Evolutionary conservation across 1,140 invertebrate genomes (phyloP).

Genomic region (Micrasema longulum): DNA sequence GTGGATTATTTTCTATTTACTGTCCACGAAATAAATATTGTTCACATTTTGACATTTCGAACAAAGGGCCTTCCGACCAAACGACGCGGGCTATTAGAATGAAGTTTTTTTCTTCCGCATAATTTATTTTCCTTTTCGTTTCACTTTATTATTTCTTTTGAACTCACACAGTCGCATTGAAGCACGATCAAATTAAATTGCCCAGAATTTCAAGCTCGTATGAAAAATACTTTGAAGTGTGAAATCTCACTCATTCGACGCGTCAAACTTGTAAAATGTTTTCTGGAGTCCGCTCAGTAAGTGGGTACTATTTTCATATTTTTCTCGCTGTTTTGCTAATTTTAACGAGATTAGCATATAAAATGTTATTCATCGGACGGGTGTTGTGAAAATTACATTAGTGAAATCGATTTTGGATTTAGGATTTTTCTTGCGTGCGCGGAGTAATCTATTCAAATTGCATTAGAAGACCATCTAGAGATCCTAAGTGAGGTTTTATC

Average conservation of each 20-base stretch:
- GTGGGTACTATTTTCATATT: too few relatives aligned
- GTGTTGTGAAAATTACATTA: not conserved
- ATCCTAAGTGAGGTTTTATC: conserved; percentile 19
- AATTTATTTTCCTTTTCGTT: conserved; percentile 10
- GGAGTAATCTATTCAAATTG: conserved; percentile 14
- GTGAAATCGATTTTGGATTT: not conserved
- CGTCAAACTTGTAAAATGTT: conserved; percentile 13
- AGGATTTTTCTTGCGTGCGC: too few relatives aligned
- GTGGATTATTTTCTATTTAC: too few relatives aligned
- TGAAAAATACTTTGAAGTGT: conserved; percentile 31
- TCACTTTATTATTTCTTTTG: conserved; percentile 21
- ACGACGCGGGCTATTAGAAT: not conserved
- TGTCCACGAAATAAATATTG: not conserved
- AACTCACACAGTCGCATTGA: conserved; percentile 13
- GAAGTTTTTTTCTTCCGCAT: not conserved
- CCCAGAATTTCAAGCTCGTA: conserved; percentile 13
- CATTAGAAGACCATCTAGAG: conserved; percentile 21
- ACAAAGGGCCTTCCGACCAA: conserved; percentile 4
- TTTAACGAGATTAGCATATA: not conserved
- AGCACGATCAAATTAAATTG: conserved; percentile 38
- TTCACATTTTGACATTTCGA: conserved; percentile 9
- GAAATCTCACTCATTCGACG: conserved; percentile 28
- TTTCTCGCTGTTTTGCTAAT: too few relatives aligned
- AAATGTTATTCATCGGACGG: not conserved
- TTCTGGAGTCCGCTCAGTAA: not conserved